These are phyloP conservation scores for Drosophila kuntzei DNA, from an alignment of 2,888 invertebrate species.

Conservation along the genomic window DNA sequence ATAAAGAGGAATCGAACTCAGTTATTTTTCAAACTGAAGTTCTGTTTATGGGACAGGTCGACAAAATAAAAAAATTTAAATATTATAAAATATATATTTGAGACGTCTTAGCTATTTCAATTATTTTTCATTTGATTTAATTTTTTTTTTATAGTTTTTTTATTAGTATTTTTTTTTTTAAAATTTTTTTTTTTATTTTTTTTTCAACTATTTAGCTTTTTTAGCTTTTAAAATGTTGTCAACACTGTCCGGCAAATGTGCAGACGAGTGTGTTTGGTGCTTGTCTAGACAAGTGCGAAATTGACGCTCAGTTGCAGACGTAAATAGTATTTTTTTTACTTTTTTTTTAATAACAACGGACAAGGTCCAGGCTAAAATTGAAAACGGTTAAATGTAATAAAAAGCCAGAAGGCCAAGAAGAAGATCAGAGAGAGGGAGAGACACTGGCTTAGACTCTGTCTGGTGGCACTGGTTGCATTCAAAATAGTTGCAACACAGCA, in stretches of 20 bases:
- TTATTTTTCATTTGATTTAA: too few relatives aligned
- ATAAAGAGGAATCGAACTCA: too few relatives aligned
- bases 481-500: constrained; percentile 45
- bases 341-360: constrained; percentile 39
- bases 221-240: too few relatives aligned
- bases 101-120: too few relatives aligned
- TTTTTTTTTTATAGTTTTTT: too few relatives aligned
- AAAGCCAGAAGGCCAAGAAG: constrained; percentile 30
- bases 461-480: constrained; percentile 41
- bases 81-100: too few relatives aligned
- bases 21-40: too few relatives aligned
- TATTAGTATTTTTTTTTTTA: too few relatives aligned
- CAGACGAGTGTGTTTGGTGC: constrained; percentile 12
- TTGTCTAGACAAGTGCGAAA: constrained; percentile 60
- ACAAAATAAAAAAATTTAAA: too few relatives aligned
- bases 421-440: constrained; percentile 8
- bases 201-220: too few relatives aligned
- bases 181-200: too few relatives aligned
- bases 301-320: constrained; percentile 49
- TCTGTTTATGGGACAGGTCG: too few relatives aligned
- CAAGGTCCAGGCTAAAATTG: constrained; percentile 42
- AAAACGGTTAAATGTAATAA: constrained; percentile 64
- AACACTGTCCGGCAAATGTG: background rate
- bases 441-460: background rate
- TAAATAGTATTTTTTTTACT: constrained; percentile 27